Conservation (phyloP, 2,888 invertebrate species). For the Eucera pruinosa region DNA sequence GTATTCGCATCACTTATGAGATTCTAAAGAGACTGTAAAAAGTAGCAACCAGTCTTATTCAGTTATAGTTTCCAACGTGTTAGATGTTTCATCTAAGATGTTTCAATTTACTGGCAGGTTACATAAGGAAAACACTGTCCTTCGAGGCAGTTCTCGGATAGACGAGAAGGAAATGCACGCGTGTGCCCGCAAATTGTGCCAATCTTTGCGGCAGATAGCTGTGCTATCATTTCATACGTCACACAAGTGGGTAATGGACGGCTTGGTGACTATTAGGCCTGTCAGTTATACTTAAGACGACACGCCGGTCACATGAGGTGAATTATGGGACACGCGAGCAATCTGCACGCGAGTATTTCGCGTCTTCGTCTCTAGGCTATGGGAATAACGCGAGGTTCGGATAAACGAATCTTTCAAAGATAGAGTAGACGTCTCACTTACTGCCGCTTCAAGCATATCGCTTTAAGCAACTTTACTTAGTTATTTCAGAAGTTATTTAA, state of each 20-base stretch:
- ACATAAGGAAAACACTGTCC: constrained; percentile 32
- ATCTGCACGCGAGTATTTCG: constrained; percentile 26
- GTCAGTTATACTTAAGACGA: constrained; percentile 59
- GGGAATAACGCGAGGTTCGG: neutral
- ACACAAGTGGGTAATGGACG: constrained; percentile 64
- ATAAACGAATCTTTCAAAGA: neutral
- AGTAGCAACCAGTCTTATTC: too few relatives aligned
- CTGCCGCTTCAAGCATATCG: too few relatives aligned
- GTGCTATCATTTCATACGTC: constrained; percentile 51
- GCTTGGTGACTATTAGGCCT: constrained; percentile 40
- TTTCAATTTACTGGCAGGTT: neutral
- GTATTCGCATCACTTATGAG: too few relatives aligned
- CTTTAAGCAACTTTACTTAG: too few relatives aligned
- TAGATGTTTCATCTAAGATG: neutral
- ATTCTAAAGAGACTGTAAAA: too few relatives aligned
- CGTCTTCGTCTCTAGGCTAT: neutral
- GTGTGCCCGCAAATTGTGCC: constrained; percentile 38
- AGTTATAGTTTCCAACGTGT: too few relatives aligned
- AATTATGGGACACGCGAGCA: constrained; percentile 31
- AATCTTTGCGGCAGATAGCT: constrained; percentile 53
- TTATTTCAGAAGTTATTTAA: too few relatives aligned
- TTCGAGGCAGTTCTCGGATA: constrained; percentile 12
- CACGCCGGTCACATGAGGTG: constrained; percentile 46
- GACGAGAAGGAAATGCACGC: constrained; percentile 27
- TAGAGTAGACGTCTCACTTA: too few relatives aligned